phyloP scores from a whole-genome alignment of 1,140 invertebrate genomes.

The Drosophila ogumai region DNA sequence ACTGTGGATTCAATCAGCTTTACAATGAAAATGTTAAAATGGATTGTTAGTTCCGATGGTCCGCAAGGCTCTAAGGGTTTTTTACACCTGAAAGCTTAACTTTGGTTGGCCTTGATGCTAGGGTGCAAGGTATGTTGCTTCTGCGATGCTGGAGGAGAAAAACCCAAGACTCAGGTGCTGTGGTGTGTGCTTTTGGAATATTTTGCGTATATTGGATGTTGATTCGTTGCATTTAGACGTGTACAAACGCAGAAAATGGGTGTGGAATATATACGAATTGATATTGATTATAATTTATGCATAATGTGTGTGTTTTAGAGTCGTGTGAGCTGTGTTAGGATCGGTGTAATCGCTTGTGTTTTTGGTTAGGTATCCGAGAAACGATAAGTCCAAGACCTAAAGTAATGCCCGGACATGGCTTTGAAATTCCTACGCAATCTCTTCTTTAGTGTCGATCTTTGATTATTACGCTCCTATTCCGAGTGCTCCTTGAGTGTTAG shows the following conservation, averaged over 20 bases:
- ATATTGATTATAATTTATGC: slow-evolving; percentile 46
- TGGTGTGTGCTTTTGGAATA: slow-evolving; percentile 16
- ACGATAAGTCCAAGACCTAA: not conserved
- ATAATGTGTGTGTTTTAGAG: slow-evolving; percentile 32
- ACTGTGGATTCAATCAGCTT: slow-evolving; percentile 19
- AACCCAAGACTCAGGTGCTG: slow-evolving; percentile 24
- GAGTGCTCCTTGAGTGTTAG: slow-evolving; percentile 28
- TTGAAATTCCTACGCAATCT: not conserved
- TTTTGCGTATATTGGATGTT: slow-evolving; percentile 10
- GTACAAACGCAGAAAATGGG: slow-evolving; percentile 75
- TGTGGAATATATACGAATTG: slow-evolving; percentile 72
- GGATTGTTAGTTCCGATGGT: slow-evolving; percentile 13
- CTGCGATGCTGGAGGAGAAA: slow-evolving; percentile 31
- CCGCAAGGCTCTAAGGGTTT: not conserved
- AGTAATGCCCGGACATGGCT: not conserved
- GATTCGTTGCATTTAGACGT: slow-evolving; percentile 52
- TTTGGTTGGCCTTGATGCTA: slow-evolving; percentile 73
- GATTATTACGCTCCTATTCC: not conserved
- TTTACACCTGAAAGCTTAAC: slow-evolving; percentile 12
- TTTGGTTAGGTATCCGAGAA: not conserved
- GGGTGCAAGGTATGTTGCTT: slow-evolving; percentile 74
- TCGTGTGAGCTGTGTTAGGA: slow-evolving; percentile 62
- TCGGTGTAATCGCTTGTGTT: slow-evolving; percentile 14
- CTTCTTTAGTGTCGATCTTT: slow-evolving; percentile 5
- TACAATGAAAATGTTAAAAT: not conserved